A percentile compares a stretch with the other conserved stretches of the same genome.
phyloP scores from a whole-genome alignment of 2,797 vertebrate genomes.

The Gobionotothen gibberifrons region DNA sequence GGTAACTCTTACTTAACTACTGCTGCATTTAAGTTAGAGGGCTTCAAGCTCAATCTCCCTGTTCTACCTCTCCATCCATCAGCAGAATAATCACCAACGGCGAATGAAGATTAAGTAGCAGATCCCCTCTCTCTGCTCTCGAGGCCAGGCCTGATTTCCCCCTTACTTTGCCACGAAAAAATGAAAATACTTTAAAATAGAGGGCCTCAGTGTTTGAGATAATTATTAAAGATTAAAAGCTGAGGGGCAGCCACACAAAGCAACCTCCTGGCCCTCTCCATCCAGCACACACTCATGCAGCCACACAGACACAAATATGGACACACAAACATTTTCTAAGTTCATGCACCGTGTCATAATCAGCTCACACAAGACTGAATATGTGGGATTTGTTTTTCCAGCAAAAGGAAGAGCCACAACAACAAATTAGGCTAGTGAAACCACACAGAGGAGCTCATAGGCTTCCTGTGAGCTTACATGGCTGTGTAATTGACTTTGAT shows the following conservation, averaged over 20 bases:
- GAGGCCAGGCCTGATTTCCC: constrained; percentile 36
- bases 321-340: constrained; percentile 51
- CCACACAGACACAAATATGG: background rate
- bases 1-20: constrained; percentile 35
- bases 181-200: constrained; percentile 67
- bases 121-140: constrained; percentile 50
- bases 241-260: constrained; percentile 53
- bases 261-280: constrained; percentile 52
- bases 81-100: constrained; percentile 51
- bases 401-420: constrained; percentile 58
- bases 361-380: constrained; percentile 72
- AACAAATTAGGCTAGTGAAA: constrained; percentile 71
- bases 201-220: constrained; percentile 57
- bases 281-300: constrained; percentile 36
- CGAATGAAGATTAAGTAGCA: constrained; percentile 70
- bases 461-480: constrained; percentile 46
- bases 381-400: constrained; percentile 49
- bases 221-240: constrained; percentile 77
- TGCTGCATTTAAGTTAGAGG: constrained; percentile 33
- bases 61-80: constrained; percentile 65
- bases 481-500: constrained; percentile 61
- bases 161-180: constrained; percentile 19
- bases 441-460: constrained; percentile 41
- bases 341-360: constrained; percentile 75
- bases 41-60: constrained; percentile 53